These are phyloP conservation scores for Spongia lamella DNA, from an alignment of 37 sponge, comb jelly and placozoan genomes.

Conservation along the genomic window DNA sequence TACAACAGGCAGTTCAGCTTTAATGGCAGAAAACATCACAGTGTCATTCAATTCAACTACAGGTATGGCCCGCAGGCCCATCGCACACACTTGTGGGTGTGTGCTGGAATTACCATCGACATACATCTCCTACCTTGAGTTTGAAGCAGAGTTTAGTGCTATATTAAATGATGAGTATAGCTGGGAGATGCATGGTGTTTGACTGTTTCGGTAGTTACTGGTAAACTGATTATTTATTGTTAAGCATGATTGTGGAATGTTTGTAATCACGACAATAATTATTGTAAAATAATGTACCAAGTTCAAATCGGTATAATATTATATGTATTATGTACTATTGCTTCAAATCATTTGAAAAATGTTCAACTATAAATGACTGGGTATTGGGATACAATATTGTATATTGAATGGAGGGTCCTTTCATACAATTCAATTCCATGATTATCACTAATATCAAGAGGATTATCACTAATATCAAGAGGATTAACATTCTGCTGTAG, in stretches of 20 bases:
- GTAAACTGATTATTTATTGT: too few species aligned
- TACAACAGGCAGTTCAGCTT: constrained; percentile 15
- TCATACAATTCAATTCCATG: constrained; percentile 45
- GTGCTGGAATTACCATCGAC: constrained; percentile 1
- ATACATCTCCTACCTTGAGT: constrained; percentile 2
- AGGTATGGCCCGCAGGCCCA: constrained; percentile 6
- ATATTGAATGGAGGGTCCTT: neutral
- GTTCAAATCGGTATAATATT: too few species aligned
- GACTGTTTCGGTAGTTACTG: too few species aligned
- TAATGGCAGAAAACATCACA: neutral
- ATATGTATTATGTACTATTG: too few species aligned
- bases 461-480: constrained; percentile 5
- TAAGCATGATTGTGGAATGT: too few species aligned
- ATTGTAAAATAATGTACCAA: too few species aligned
- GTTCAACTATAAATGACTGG: neutral
- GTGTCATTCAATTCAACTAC: neutral
- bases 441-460: constrained; percentile 1
- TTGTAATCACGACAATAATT: too few species aligned
- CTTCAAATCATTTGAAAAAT: too few species aligned
- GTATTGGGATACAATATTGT: neutral
- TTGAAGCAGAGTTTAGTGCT: neutral
- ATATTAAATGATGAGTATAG: neutral
- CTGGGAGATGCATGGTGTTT: neutral
- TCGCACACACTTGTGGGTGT: constrained; percentile 7
- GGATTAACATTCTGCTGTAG: constrained; percentile 22